Percentiles rank a stretch among this genome's conserved stretches.
These are phyloP conservation scores for Troilus luridus DNA, from an alignment of 2,888 invertebrate species.

Conservation along the genomic window DNA sequence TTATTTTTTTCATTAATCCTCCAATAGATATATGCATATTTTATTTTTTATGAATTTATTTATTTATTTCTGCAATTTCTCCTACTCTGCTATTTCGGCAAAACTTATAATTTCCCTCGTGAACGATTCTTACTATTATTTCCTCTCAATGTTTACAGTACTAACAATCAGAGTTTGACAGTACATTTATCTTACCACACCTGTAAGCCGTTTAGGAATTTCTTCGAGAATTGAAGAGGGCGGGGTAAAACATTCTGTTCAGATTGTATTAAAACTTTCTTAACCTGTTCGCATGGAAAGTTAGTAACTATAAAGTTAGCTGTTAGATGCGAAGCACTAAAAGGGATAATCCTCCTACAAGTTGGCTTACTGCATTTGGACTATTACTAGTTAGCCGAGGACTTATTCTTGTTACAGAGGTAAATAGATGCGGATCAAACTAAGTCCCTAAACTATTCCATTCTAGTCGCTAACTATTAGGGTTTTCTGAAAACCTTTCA, in stretches of 20 bases:
- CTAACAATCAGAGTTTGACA: neutral
- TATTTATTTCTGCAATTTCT: too few relatives aligned
- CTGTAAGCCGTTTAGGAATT: neutral
- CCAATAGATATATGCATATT: too few relatives aligned
- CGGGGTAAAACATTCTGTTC: neutral
- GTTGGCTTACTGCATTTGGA: neutral
- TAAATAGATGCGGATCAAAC: neutral
- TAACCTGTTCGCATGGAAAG: neutral
- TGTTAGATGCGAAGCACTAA: slow-evolving; percentile 11
- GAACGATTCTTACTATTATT: too few relatives aligned
- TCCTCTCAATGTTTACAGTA: neutral
- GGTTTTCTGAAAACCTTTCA: neutral
- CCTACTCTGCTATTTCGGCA: too few relatives aligned
- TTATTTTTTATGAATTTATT: too few relatives aligned
- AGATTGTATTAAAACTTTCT: slow-evolving; percentile 17
- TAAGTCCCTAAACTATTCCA: neutral
- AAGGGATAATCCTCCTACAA: neutral
- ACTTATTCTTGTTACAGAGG: neutral
- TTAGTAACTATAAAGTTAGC: neutral
- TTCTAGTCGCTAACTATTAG: neutral
- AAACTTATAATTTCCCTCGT: too few relatives aligned
- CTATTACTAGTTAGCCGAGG: neutral
- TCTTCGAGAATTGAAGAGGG: neutral
- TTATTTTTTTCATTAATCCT: too few relatives aligned
- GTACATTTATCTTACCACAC: neutral